phyloP scores from a whole-genome alignment of 1,140 invertebrate species.

The Teleogryllus occipitalis region DNA sequence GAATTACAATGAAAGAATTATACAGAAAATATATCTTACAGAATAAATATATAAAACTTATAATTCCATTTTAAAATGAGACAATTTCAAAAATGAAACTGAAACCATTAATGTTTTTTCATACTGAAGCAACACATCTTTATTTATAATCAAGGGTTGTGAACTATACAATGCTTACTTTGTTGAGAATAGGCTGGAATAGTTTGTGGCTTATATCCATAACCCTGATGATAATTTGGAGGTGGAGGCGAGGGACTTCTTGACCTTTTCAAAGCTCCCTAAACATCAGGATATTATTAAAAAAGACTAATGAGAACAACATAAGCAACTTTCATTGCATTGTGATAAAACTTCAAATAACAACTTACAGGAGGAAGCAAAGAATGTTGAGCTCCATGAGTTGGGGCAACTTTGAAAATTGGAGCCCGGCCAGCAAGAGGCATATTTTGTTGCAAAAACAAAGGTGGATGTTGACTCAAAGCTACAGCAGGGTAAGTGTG shows the following conservation, averaged over 20 bases:
- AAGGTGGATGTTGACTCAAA: conserved; percentile 35
- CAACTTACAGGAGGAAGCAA: conserved; percentile 36
- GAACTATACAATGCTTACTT: conserved; percentile 37
- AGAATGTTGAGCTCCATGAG: conserved; percentile 37
- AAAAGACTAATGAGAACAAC: too few relatives aligned
- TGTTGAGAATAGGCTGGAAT: conserved; percentile 32
- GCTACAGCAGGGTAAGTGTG: conserved; percentile 39
- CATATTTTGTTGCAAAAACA: conserved; percentile 37
- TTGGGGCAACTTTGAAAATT: conserved; percentile 40
- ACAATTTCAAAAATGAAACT: neutral
- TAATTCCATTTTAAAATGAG: neutral
- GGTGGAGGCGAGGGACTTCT: conserved; percentile 59
- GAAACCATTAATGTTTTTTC: neutral
- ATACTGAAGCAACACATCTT: neutral
- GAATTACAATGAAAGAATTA: neutral
- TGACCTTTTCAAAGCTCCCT: conserved; percentile 50
- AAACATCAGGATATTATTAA: conserved; percentile 16
- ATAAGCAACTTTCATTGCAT: too few relatives aligned
- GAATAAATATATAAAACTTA: neutral
- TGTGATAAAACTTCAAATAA: neutral
- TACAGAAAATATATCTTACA: neutral
- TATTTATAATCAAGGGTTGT: neutral
- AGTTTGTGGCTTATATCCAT: conserved; percentile 42
- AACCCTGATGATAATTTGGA: conserved; percentile 40
- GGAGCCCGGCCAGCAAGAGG: conserved; percentile 37